Percentiles rank a stretch among this genome's conserved stretches.
These are phyloP conservation scores for Phthorimaea operculella DNA, from an alignment of 1,140 invertebrate species.

Conservation along the genomic window DNA sequence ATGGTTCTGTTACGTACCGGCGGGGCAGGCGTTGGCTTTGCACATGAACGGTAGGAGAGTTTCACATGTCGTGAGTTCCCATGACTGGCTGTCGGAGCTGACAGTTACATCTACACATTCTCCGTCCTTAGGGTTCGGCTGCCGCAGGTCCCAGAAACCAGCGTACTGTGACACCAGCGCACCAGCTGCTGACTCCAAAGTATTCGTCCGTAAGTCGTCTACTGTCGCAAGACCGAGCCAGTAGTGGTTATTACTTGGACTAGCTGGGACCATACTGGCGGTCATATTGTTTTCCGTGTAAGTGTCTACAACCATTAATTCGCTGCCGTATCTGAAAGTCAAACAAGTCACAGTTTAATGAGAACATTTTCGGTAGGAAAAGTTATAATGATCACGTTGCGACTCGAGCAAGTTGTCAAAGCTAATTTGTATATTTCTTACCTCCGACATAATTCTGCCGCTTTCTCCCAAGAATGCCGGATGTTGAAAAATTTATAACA, in stretches of 20 bases:
- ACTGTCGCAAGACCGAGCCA: slow-evolving; percentile 90
- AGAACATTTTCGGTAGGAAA: not conserved
- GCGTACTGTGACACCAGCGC: slow-evolving; percentile 92
- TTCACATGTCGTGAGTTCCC: slow-evolving; percentile 94
- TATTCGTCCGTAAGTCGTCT: slow-evolving; percentile 92
- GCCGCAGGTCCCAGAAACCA: slow-evolving; percentile 87
- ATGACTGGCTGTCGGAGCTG: slow-evolving; percentile 86
- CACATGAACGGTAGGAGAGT: slow-evolving; percentile 95
- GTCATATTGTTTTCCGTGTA: slow-evolving; percentile 94
- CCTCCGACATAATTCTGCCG: slow-evolving; percentile 93
- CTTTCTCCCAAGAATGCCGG: slow-evolving; percentile 95
- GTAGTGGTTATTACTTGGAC: slow-evolving; percentile 75
- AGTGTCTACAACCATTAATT: slow-evolving; percentile 88
- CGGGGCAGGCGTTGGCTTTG: slow-evolving; percentile 88
- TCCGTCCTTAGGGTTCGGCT: slow-evolving; percentile 86
- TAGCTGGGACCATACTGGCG: slow-evolving; percentile 77
- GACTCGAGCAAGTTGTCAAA: not conserved
- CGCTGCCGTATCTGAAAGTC: slow-evolving; percentile 86
- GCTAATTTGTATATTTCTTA: slow-evolving; percentile 46
- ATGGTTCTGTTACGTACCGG: slow-evolving; percentile 69
- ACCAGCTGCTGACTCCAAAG: slow-evolving; percentile 91
- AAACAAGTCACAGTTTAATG: slow-evolving; percentile 15
- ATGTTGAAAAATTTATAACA: slow-evolving; percentile 98
- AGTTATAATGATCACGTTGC: not conserved
- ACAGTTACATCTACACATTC: slow-evolving; percentile 88